These are phyloP conservation scores for Cantharis nigra DNA, from an alignment of 2,888 invertebrate species.

Conservation along the genomic window DNA sequence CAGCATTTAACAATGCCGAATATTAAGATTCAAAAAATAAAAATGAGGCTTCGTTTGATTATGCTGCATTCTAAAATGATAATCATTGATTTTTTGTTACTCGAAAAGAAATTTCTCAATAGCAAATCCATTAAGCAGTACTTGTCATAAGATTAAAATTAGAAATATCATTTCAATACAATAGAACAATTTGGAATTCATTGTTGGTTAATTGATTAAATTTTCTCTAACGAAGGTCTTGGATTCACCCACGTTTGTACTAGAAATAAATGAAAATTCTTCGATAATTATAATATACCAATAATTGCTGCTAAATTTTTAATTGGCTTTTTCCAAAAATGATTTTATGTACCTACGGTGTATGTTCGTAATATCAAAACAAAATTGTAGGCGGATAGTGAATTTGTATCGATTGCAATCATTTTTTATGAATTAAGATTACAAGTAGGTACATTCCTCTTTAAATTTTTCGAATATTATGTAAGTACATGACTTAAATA, in stretches of 20 bases:
- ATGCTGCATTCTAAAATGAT: background rate
- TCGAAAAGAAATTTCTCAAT: background rate
- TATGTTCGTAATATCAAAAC: too few relatives aligned
- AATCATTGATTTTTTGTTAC: background rate
- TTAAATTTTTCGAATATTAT: background rate
- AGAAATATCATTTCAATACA: background rate
- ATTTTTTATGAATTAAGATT: background rate
- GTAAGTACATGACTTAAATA: background rate
- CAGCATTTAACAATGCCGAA: background rate
- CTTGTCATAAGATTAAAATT: background rate
- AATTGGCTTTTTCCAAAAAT: background rate
- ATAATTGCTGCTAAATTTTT: background rate
- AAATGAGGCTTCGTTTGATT: background rate
- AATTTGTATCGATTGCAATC: background rate
- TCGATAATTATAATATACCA: background rate
- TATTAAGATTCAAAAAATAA: background rate
- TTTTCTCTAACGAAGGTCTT: background rate
- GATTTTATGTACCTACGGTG: background rate
- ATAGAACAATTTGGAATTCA: background rate
- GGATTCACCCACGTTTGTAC: background rate
- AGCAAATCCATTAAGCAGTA: background rate
- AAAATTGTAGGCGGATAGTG: too few relatives aligned
- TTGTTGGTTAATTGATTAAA: background rate
- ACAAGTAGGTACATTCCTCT: too few relatives aligned
- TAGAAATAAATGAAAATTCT: background rate